Base-by-base conservation (phyloP, 2,888 invertebrate genomes). In the Cactoblastis cactorum region DNA sequence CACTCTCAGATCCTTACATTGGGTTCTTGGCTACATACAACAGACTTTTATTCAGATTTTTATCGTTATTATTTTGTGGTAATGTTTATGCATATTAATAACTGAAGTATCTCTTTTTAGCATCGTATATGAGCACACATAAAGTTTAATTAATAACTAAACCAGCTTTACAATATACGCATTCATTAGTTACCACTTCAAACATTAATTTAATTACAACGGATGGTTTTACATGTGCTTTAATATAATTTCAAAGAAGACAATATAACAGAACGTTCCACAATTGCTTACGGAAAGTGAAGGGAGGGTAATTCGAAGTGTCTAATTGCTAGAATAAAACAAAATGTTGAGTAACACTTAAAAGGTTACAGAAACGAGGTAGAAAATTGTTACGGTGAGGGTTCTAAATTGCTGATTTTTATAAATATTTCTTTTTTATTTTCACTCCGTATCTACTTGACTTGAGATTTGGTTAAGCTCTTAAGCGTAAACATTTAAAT, bases 241-340 rank as follows among this genome's bases (percentile, higher is more conserved):
- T 79, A 12, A 41, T 24, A 12, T 14, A 43, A 43, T 43, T 24
- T 43, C 15, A 28, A 3, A n/a, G 24, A 12, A 14, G 28, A 28
- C 43, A 43, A 43, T 43, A 28, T 43, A 43, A 43, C 2, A 43
- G 28, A 14, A 28, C 15, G 15, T 14, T 43, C 22, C 43, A 43
- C 28, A 28, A 28, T 12, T 28, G 14, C 22, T n/a, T n/a, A n/a
- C n/a, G n/a, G n/a, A n/a, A n/a, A n/a, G n/a, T n/a, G n/a, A n/a
- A n/a, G 8, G 14, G 24, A 43, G 22, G 43, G 24, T 22, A 17
- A 43, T 2, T 37, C 1, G 12, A 14, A 38, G 32, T 45, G 32
- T 18, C 18, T 45, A 45, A 45, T 45, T 45, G 45, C 32, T 28
- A 33, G 33, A 45, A 45, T 45, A 33, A 32, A 45, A 18, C 45